phyloP scores from a whole-genome alignment of 2,113 vertebrate species.

The Bufo gargarizans region DNA sequence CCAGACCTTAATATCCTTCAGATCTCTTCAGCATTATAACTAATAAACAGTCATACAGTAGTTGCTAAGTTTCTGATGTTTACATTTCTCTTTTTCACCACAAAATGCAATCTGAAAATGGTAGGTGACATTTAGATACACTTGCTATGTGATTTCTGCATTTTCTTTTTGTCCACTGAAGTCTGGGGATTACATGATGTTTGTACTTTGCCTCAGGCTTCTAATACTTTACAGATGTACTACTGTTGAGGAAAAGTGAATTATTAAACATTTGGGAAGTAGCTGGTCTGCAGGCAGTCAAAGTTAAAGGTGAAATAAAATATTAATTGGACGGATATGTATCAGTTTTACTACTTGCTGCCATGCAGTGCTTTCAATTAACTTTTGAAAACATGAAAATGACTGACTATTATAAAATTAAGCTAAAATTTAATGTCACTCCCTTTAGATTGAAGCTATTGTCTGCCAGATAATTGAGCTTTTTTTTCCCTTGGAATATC shows the following conservation, averaged over 20 bases:
- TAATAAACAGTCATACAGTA: neutral
- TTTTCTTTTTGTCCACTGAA: slow-evolving; percentile 45
- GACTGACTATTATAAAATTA: slow-evolving; percentile 45
- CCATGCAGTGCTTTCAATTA: slow-evolving; percentile 23
- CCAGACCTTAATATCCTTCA: neutral
- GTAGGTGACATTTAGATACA: slow-evolving; percentile 43
- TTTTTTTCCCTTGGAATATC: slow-evolving; percentile 22
- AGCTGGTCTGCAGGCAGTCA: slow-evolving; percentile 25
- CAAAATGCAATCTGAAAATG: neutral
- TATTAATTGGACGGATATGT: slow-evolving; percentile 37
- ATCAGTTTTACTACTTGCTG: slow-evolving; percentile 35
- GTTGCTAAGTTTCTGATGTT: neutral
- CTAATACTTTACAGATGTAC: slow-evolving; percentile 54
- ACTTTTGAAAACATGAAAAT: slow-evolving; percentile 39
- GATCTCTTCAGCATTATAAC: neutral
- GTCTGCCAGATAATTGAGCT: slow-evolving; percentile 1
- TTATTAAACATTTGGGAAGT: slow-evolving; percentile 50
- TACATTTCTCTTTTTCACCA: neutral
- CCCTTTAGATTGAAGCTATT: slow-evolving; percentile 19
- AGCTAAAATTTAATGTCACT: neutral
- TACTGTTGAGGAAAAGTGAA: slow-evolving; percentile 41
- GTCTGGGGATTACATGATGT: slow-evolving; percentile 50
- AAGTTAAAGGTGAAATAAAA: slow-evolving; percentile 44
- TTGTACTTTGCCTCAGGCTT: slow-evolving; percentile 53
- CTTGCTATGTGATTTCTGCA: slow-evolving; percentile 26